phyloP scores from a whole-genome alignment of 2,113 vertebrate species.

The Xerus inauris region DNA sequence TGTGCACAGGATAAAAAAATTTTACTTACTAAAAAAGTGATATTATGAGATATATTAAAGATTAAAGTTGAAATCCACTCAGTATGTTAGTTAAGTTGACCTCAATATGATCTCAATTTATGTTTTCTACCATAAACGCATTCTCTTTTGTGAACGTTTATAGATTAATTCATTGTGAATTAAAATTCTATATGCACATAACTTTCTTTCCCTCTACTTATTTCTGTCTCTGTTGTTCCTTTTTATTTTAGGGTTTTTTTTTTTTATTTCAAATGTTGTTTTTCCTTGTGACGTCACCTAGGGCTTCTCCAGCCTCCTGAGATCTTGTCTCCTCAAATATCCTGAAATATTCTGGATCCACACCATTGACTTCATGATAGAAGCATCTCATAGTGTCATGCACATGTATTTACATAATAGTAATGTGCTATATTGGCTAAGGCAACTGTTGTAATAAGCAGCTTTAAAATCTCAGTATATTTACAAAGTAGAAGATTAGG shows the following conservation, averaged over 20 bases:
- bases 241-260: background rate
- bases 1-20: background rate
- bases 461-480: background rate
- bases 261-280: background rate
- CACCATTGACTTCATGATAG: background rate
- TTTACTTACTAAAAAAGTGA: background rate
- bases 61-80: background rate
- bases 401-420: background rate
- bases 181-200: background rate
- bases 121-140: background rate
- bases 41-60: background rate
- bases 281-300: background rate
- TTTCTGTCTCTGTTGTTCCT: background rate
- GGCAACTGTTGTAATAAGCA: background rate
- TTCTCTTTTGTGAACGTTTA: background rate
- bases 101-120: background rate
- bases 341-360: background rate
- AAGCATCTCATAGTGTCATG: background rate
- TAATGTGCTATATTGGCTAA: background rate
- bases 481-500: background rate
- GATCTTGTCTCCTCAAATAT: background rate
- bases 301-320: background rate
- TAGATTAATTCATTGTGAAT: background rate
- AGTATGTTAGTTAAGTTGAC: background rate
- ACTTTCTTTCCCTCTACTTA: background rate